Conservation (phyloP, 2,888 invertebrate species). For the Pseudanteris insignis region DNA sequence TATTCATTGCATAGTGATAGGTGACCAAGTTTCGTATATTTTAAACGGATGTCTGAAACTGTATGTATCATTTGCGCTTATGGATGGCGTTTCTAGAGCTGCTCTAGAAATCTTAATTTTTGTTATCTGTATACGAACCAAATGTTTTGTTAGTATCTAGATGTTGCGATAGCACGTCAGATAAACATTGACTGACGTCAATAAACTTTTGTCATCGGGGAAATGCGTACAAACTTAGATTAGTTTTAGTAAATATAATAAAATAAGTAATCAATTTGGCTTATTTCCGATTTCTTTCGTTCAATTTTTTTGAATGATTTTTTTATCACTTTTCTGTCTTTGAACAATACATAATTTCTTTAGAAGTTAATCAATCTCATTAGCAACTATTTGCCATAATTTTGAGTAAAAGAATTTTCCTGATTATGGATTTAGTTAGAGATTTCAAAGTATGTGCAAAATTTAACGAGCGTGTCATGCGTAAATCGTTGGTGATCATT, state of each 20-base stretch:
- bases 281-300: too few species aligned
- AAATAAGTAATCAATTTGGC: too few species aligned
- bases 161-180: background rate
- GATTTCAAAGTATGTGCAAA: slow-evolving; percentile 11
- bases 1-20: slow-evolving; percentile 29
- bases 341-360: too few species aligned
- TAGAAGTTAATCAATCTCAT: too few species aligned
- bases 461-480: slow-evolving; percentile 19
- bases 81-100: slow-evolving; percentile 33
- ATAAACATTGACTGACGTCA: background rate
- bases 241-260: too few species aligned
- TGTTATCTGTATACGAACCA: slow-evolving; percentile 29
- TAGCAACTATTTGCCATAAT: too few species aligned
- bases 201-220: too few species aligned
- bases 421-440: too few species aligned
- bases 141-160: slow-evolving; percentile 32
- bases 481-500: slow-evolving; percentile 18
- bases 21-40: slow-evolving; percentile 23
- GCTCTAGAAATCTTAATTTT: slow-evolving; percentile 11
- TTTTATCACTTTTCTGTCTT: too few species aligned
- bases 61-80: slow-evolving; percentile 27
- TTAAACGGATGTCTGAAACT: slow-evolving; percentile 29
- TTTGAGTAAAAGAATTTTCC: too few species aligned
- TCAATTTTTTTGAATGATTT: too few species aligned
- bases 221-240: too few species aligned